Percentiles rank a stretch among this genome's conserved stretches.
Conservation (phyloP, 2,113 vertebrate genomes). For the Centrocercus urophasianus region DNA sequence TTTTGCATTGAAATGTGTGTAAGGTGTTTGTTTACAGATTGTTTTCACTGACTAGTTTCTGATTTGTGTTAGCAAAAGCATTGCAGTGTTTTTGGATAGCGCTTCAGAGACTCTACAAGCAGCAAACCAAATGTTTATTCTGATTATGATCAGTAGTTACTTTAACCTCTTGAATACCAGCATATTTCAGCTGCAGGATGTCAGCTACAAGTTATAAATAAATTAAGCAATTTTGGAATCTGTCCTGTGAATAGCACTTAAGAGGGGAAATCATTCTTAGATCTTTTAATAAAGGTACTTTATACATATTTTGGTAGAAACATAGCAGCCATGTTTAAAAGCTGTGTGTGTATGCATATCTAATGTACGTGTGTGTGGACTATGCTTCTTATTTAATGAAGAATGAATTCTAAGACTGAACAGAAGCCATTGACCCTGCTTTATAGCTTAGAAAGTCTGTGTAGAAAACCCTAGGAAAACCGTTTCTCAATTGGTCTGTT, state of each 20-base stretch:
- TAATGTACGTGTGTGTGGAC: constrained; percentile 8
- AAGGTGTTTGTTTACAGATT: not conserved
- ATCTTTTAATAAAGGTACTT: not conserved
- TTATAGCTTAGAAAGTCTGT: constrained; percentile 48
- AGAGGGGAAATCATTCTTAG: not conserved
- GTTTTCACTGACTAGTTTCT: not conserved
- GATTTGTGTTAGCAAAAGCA: not conserved
- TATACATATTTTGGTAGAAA: not conserved
- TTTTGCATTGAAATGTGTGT: not conserved
- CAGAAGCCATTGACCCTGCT: constrained; percentile 60
- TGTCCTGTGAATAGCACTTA: not conserved
- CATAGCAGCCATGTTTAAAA: not conserved
- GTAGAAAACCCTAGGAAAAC: constrained; percentile 25
- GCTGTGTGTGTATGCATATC: not conserved
- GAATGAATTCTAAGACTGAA: constrained; percentile 67
- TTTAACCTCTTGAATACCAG: not conserved
- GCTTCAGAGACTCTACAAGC: not conserved
- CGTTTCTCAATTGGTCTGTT: constrained; percentile 27
- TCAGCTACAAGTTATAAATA: not conserved
- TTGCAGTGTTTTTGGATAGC: not conserved
- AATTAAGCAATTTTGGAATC: not conserved
- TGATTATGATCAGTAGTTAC: not conserved
- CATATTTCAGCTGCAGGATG: not conserved
- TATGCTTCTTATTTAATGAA: constrained; percentile 76
- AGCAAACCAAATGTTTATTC: not conserved